Conservation (phyloP, 2,888 invertebrate species). For the Sepioteuthis lessoniana region DNA sequence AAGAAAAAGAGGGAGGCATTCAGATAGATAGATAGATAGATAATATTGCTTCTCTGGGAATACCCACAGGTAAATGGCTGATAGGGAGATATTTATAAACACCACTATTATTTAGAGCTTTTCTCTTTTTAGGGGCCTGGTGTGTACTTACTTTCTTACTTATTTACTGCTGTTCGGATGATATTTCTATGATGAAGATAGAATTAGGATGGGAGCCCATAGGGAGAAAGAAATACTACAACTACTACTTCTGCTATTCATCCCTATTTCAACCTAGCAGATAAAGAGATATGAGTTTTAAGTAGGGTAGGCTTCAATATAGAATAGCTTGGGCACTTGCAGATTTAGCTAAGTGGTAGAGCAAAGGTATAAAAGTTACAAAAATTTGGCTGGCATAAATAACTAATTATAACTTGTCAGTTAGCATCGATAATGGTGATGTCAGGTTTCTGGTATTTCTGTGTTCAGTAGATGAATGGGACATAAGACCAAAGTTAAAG, state of each 20-base stretch:
- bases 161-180: neutral
- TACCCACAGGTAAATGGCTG: constrained; percentile 33
- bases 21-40: neutral
- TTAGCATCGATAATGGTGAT: neutral
- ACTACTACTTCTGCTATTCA: neutral
- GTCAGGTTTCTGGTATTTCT: neutral
- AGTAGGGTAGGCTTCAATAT: neutral
- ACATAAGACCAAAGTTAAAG: too few relatives aligned
- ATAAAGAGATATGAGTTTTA: neutral
- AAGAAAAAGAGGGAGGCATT: neutral
- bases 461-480: too few relatives aligned
- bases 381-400: neutral
- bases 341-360: constrained; percentile 16
- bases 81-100: constrained; percentile 33
- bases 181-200: neutral
- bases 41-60: neutral
- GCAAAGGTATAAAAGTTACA: neutral
- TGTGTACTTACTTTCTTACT: neutral
- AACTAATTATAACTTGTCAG: neutral
- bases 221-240: neutral
- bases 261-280: neutral
- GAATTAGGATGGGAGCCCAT: neutral
- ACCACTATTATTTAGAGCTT: neutral
- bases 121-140: constrained; percentile 33
- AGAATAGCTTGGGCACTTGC: neutral